Evolutionary conservation across 1,140 invertebrate species (phyloP).

Genomic region (Elysia chlorotica): DNA sequence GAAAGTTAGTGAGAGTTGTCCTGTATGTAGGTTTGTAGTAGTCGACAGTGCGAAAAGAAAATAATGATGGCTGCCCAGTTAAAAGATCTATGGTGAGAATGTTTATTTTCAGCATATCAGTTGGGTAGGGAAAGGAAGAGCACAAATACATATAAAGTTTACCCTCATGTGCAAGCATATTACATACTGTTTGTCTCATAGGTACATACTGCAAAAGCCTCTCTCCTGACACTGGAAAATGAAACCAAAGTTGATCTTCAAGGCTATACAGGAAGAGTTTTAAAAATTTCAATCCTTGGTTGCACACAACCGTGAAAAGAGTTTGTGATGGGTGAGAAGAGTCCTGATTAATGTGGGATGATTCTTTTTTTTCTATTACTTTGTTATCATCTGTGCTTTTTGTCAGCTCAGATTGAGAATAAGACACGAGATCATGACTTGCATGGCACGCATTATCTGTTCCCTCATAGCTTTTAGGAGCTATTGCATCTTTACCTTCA

Average conservation of each 20-base stretch:
- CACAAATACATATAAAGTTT: constrained; percentile 55
- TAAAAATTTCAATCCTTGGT: constrained; percentile 54
- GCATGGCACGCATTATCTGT: not conserved
- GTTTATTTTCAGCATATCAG: constrained; percentile 56
- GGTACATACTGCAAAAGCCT: constrained; percentile 49
- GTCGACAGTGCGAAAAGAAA: constrained; percentile 54
- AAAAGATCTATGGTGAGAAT: constrained; percentile 52
- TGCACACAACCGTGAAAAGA: constrained; percentile 50
- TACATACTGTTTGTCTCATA: constrained; percentile 50
- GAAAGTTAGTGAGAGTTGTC: constrained; percentile 54
- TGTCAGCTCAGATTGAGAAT: not conserved
- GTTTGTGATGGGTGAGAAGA: constrained; percentile 29
- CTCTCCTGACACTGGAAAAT: constrained; percentile 48
- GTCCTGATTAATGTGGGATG: not conserved
- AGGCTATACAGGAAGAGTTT: constrained; percentile 54
- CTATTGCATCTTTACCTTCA: constrained; percentile 23
- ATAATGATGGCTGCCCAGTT: constrained; percentile 44
- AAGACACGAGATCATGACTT: too few species aligned
- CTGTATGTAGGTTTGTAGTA: constrained; percentile 54
- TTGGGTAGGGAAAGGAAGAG: constrained; percentile 57
- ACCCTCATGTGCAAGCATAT: constrained; percentile 45
- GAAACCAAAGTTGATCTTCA: constrained; percentile 48
- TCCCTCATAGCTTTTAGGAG: not conserved
- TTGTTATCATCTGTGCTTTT: not conserved
- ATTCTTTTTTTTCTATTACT: not conserved